These are phyloP conservation scores for Apodemia mormo DNA, from an alignment of 2,888 invertebrate genomes.

Conservation along the genomic window DNA sequence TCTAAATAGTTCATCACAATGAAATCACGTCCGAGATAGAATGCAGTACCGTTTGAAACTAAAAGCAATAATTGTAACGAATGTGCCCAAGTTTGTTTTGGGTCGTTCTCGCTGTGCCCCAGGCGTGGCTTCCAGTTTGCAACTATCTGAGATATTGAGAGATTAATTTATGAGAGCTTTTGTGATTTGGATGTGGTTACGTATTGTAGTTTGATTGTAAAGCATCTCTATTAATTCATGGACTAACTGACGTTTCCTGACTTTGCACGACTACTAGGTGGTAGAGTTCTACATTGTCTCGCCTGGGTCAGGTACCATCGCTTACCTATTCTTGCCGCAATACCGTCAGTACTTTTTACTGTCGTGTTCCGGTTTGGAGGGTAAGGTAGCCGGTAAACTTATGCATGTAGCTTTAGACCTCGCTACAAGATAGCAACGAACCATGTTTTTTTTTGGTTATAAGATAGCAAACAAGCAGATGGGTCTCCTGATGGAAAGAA, in stretches of 20 bases:
- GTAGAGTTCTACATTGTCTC: too few relatives aligned
- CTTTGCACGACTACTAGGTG: too few relatives aligned
- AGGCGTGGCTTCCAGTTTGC: slow-evolving; percentile 34
- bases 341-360: too few relatives aligned
- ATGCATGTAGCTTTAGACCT: too few relatives aligned
- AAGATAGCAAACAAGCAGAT: too few relatives aligned
- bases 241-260: neutral
- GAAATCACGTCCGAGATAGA: slow-evolving; percentile 54
- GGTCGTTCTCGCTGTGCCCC: slow-evolving; percentile 39
- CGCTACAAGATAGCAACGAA: too few relatives aligned
- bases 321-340: too few relatives aligned
- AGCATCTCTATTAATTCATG: neutral
- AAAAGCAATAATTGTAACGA: slow-evolving; percentile 53
- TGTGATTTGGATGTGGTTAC: slow-evolving; percentile 29
- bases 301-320: too few relatives aligned
- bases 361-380: too few relatives aligned
- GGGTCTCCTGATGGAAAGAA: too few relatives aligned
- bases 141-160: slow-evolving; percentile 49
- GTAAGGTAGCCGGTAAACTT: too few relatives aligned
- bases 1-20: slow-evolving; percentile 10
- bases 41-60: slow-evolving; percentile 46
- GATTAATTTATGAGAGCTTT: slow-evolving; percentile 47
- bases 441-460: too few relatives aligned
- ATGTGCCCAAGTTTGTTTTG: slow-evolving; percentile 55
- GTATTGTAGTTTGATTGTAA: slow-evolving; percentile 16